Conservation (phyloP, 2,113 vertebrate species). For the Lepus europaeus region DNA sequence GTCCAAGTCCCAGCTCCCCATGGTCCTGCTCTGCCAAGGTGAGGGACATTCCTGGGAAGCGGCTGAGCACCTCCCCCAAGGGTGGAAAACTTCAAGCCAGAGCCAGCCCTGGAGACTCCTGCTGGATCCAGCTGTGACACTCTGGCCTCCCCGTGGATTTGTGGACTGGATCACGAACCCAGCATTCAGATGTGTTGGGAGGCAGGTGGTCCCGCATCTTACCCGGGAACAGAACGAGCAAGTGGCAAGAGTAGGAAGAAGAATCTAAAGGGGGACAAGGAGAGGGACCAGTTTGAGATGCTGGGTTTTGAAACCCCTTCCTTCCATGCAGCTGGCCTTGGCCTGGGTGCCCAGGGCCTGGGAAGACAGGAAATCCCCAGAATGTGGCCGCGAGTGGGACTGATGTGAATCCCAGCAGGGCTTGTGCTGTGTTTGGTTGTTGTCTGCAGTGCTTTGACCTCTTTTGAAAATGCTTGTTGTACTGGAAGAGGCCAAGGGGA, state of each 20-base stretch:
- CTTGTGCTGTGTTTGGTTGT: slow-evolving; percentile 32
- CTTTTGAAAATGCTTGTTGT: neutral
- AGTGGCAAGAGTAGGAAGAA: neutral
- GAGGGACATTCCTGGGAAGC: neutral
- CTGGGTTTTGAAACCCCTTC: neutral
- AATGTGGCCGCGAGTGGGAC: slow-evolving; percentile 69
- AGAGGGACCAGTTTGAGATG: neutral
- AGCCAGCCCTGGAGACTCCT: neutral
- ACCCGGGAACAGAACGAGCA: neutral
- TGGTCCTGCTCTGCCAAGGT: neutral
- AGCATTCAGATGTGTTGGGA: neutral
- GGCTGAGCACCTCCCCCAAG: rapidly evolving
- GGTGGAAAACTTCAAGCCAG: neutral
- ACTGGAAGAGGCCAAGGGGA: neutral
- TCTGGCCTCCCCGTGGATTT: neutral
- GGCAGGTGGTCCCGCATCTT: neutral
- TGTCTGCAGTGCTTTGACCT: slow-evolving; percentile 49
- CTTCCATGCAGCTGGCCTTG: neutral
- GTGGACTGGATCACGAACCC: neutral
- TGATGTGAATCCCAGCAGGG: slow-evolving; percentile 76
- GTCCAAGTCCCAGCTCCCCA: neutral
- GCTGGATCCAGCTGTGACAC: neutral
- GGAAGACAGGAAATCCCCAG: slow-evolving; percentile 86
- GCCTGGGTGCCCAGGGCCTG: slow-evolving; percentile 72
- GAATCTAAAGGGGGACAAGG: neutral